Percentiles rank a stretch among this genome's conserved stretches.
Conservation (phyloP, 2,888 invertebrate species). For the Dynastes grantii region DNA sequence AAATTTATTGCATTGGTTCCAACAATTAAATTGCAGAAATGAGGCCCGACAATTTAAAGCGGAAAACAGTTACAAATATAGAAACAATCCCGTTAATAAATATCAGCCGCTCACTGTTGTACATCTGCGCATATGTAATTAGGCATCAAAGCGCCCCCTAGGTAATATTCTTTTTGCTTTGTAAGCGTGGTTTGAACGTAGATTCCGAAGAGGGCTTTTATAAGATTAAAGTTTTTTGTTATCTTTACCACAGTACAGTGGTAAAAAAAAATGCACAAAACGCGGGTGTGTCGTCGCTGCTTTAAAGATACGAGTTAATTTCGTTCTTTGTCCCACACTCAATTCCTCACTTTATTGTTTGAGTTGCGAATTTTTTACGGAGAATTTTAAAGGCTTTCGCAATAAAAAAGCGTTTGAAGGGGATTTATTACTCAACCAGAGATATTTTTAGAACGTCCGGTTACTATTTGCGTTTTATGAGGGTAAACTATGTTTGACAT, state of each 20-base stretch:
- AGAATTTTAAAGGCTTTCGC: slow-evolving; percentile 5
- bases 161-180: not conserved
- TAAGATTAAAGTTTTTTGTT: slow-evolving; percentile 31
- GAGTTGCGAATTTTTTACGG: not conserved
- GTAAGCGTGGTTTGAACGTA: not conserved
- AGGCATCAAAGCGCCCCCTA: not conserved
- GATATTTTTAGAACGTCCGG: not conserved
- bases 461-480: not conserved
- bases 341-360: slow-evolving; percentile 35
- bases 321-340: slow-evolving; percentile 27
- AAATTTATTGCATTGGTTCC: too few species aligned
- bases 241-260: not conserved
- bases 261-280: slow-evolving; percentile 25
- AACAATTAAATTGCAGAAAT: too few species aligned
- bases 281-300: slow-evolving; percentile 21
- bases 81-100: not conserved
- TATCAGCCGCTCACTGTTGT: not conserved
- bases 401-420: slow-evolving; percentile 27
- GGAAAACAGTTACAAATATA: too few species aligned
- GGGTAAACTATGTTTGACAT: too few species aligned
- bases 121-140: not conserved
- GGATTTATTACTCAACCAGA: slow-evolving; percentile 12
- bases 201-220: slow-evolving; percentile 25
- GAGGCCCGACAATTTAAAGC: too few species aligned
- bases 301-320: slow-evolving; percentile 32